Evolutionary conservation across 2,888 invertebrate species (phyloP).

Genomic region (Autographa gamma): DNA sequence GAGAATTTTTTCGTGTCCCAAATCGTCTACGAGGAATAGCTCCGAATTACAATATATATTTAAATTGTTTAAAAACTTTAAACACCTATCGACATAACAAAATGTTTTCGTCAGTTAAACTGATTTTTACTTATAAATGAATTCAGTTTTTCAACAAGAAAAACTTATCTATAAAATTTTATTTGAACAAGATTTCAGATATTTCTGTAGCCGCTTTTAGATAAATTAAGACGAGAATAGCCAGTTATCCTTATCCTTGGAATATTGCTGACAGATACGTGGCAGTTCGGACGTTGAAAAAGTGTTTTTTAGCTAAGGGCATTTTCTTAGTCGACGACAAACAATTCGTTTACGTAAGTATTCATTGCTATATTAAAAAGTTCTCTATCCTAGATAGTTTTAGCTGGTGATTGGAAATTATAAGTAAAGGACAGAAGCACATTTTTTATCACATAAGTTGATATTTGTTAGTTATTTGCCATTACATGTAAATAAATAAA

Average conservation of each 20-base stretch:
- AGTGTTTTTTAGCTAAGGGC: constrained; percentile 4
- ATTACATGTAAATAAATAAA: too few relatives aligned
- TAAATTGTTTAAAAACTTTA: too few relatives aligned
- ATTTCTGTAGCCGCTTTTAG: constrained; percentile 1
- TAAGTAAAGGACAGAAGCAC: too few relatives aligned
- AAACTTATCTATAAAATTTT: background rate
- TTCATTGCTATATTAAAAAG: background rate
- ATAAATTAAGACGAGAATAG: constrained; percentile 8
- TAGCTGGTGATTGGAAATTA: too few relatives aligned
- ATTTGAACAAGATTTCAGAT: constrained; percentile 2
- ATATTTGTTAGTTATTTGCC: too few relatives aligned
- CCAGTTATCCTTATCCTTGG: constrained; percentile 10
- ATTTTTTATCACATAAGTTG: too few relatives aligned
- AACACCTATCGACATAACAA: too few relatives aligned
- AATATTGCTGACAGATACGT: constrained; percentile 9
- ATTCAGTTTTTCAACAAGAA: background rate
- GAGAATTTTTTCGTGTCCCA: too few relatives aligned
- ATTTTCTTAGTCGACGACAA: constrained; percentile 5
- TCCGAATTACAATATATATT: too few relatives aligned
- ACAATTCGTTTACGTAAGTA: constrained; percentile 1
- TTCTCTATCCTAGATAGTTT: background rate
- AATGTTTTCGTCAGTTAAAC: too few relatives aligned
- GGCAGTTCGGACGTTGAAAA: constrained; percentile 7
- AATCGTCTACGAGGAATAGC: too few relatives aligned
- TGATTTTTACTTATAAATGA: too few relatives aligned